These are phyloP conservation scores for Papilio aristodemus DNA, from an alignment of 1,140 invertebrate genomes.

Conservation along the genomic window DNA sequence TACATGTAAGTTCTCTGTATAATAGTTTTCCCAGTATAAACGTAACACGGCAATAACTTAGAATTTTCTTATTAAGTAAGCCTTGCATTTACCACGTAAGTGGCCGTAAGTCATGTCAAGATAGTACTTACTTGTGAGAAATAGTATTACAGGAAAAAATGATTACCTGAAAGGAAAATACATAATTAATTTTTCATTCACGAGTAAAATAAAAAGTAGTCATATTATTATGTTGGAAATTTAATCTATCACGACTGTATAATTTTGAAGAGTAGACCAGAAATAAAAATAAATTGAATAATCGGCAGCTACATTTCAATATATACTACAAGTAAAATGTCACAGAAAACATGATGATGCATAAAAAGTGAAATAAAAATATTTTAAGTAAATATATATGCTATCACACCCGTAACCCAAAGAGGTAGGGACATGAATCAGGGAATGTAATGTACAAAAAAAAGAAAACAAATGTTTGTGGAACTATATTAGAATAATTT, in stretches of 20 bases:
- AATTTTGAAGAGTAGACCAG: no score
- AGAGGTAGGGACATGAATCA: no score
- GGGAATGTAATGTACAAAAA: no score
- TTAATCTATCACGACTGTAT: no score
- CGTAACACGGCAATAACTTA: conserved; percentile 1
- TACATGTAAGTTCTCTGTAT: not conserved
- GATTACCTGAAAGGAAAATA: conserved; percentile 2
- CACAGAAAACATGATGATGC: no score
- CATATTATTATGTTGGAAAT: no score
- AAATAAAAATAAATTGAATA: no score
- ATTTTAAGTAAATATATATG: no score
- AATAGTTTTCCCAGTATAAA: conserved; percentile 3
- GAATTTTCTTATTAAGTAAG: conserved; percentile 20
- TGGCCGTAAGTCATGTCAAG: conserved; percentile 20
- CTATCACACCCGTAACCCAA: no score
- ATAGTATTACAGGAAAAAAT: not conserved
- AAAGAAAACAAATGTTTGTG: not conserved
- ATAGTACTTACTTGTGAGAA: conserved; percentile 12
- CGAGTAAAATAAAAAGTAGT: not conserved
- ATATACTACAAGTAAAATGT: no score
- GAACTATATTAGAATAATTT: not conserved
- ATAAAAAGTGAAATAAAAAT: no score
- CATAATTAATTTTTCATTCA: not conserved
- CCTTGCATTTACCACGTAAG: conserved; percentile 7
- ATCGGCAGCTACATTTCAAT: no score